Evolutionary conservation across 2,888 invertebrate genomes (phyloP), one percentile per base, ranked within the genome.

Genomic region (Melipona beecheii): DNA sequence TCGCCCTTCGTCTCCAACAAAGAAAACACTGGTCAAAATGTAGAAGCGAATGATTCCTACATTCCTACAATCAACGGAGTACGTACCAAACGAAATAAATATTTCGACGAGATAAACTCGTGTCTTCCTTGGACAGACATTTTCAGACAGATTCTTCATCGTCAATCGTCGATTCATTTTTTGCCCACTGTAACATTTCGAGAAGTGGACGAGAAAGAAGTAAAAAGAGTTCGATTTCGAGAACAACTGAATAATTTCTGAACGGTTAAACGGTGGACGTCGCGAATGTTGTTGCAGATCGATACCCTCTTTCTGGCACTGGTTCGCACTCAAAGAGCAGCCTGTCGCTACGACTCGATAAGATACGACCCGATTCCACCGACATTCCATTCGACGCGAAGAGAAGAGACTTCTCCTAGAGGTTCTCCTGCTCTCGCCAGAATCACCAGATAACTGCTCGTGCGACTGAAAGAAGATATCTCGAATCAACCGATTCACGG

Each of bases 341-440:
- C 79, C 82, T 85, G 86, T 83, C 75, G 83, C 66, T 73, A 85
- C 80, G 62, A 74, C 73, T 76, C 86, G 83, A 87, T 86, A 86
- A 76, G 74, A 62, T 69, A 74, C 85, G 82, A 77, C 86, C 87
- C 74, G 86, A 87, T 84, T 87, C 82, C 78, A 50, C 15, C 65
- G 24, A 43, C 60, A 43, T 78, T 58, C 56, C 64, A 21, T 64
- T 54, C 70, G 15, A 19, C 49, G n/a, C 24, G 13, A 31, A 2
- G 13, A 50, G 21, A 3, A 52, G 11, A 36, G 49, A 19, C 56
- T 13, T 58, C 43, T 36, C n/a, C 21, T 27, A 13, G 36, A n/a
- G 13, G 11, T 15, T 15, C 36, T 15, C 17, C 36, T 1, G n/a
- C 31, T 54, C 54, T 27, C 15, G 31, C 69, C 17, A 64, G 24